Percentiles rank a stretch among this genome's conserved stretches.
phyloP scores from a whole-genome alignment of 2,888 invertebrate species.

The Andrena camellia region DNA sequence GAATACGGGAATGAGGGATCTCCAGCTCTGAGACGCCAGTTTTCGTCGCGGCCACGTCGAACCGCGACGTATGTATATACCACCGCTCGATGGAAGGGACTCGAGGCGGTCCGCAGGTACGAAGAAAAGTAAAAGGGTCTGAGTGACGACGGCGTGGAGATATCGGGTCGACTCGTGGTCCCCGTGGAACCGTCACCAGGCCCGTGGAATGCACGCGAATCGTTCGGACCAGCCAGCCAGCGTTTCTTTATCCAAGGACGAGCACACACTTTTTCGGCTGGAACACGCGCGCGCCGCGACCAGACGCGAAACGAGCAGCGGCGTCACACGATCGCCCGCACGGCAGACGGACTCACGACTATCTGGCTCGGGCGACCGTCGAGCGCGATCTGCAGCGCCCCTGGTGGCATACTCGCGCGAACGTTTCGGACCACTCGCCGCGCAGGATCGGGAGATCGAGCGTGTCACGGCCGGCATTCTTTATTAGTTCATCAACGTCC shows the following conservation, averaged over 20 bases:
- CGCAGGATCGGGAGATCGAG: slow-evolving; percentile 13
- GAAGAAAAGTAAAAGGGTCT: slow-evolving; percentile 60
- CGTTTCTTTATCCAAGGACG: slow-evolving; percentile 33
- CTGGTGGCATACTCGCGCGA: slow-evolving; percentile 52
- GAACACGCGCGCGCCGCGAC: slow-evolving; percentile 19
- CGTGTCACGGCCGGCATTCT: slow-evolving; percentile 8
- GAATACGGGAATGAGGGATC: neutral
- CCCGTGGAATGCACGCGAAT: slow-evolving; percentile 43
- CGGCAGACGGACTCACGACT: slow-evolving; percentile 80
- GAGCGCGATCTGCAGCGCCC: slow-evolving; percentile 72
- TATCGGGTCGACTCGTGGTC: slow-evolving; percentile 20
- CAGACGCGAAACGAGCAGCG: slow-evolving; percentile 21
- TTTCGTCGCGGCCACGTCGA: slow-evolving; percentile 24
- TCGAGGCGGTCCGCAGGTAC: slow-evolving; percentile 20
- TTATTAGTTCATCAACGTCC: slow-evolving; percentile 13
- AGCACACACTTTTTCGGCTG: slow-evolving; percentile 1
- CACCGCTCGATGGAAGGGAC: slow-evolving; percentile 10
- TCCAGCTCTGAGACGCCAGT: neutral
- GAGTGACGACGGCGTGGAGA: slow-evolving; percentile 42
- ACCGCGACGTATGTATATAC: slow-evolving; percentile 5
- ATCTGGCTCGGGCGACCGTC: slow-evolving; percentile 78
- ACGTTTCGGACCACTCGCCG: slow-evolving; percentile 16
- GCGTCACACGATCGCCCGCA: slow-evolving; percentile 73
- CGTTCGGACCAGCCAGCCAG: slow-evolving; percentile 2
- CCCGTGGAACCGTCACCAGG: slow-evolving; percentile 20